Evolutionary conservation across 2,113 vertebrate genomes (phyloP).

Genomic region (Hemicordylus capensis): DNA sequence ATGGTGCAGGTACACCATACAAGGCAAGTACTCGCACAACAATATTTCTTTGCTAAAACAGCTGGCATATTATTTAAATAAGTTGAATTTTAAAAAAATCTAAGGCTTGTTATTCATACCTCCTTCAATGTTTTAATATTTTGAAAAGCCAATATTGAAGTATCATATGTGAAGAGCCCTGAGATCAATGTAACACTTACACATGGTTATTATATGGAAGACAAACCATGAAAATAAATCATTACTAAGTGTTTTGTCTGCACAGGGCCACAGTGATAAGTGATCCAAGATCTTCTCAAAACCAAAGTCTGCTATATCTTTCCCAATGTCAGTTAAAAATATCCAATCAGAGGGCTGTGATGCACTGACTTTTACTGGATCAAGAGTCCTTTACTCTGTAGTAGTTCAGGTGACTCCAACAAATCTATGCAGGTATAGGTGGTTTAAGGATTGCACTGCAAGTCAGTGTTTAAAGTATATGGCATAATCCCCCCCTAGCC

Average conservation of each 20-base stretch:
- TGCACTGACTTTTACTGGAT: neutral
- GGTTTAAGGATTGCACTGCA: neutral
- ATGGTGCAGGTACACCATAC: too few species aligned
- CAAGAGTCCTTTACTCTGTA: neutral
- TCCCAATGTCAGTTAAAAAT: neutral
- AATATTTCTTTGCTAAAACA: neutral
- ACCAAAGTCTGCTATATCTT: neutral
- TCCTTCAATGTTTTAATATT: neutral
- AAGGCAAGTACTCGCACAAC: neutral
- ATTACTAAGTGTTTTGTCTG: neutral
- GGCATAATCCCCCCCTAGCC: neutral
- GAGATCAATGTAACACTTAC: neutral
- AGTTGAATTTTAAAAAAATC: conserved; percentile 2
- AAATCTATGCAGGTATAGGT: neutral
- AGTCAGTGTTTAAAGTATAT: neutral
- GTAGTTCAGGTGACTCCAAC: neutral
- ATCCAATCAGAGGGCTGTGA: neutral
- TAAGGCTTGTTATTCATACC: conserved; percentile 15
- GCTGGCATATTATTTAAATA: neutral
- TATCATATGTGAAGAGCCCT: neutral
- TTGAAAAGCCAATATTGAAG: neutral
- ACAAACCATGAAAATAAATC: neutral
- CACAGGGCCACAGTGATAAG: neutral
- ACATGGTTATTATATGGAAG: too few species aligned
- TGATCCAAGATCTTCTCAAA: neutral